Conservation (phyloP, 2,888 invertebrate genomes). For the Ligdia adustata region DNA sequence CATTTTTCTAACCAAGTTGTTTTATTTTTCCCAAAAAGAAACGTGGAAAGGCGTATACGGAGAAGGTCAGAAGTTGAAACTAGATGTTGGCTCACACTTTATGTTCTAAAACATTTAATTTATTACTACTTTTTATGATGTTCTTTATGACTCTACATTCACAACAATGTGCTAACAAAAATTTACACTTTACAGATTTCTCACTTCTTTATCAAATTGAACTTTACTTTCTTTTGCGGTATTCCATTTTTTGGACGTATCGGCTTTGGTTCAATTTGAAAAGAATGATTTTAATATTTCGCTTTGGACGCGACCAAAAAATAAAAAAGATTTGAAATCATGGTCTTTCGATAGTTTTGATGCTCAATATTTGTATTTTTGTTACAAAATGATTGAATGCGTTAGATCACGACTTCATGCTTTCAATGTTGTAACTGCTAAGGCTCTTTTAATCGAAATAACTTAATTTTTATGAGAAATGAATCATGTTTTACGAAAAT, state of each 20-base stretch:
- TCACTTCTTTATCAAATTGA: conserved; percentile 29
- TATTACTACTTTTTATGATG: conserved; percentile 12
- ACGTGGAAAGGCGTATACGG: conserved; percentile 90
- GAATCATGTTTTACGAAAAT: too few species aligned
- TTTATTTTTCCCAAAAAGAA: conserved; percentile 85
- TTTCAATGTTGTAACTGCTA: conserved; percentile 57
- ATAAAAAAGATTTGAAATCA: conserved; percentile 1
- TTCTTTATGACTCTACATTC: conserved; percentile 29
- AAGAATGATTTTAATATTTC: conserved; percentile 24
- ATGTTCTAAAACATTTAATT: conserved; percentile 61
- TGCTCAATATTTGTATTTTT: not conserved
- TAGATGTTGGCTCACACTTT: conserved; percentile 68
- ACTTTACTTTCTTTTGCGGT: conserved; percentile 8
- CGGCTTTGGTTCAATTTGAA: conserved; percentile 30
- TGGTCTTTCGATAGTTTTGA: not conserved
- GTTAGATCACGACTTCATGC: conserved; percentile 44
- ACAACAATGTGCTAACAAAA: conserved; percentile 36
- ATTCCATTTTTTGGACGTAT: too few species aligned
- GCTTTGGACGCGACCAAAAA: conserved; percentile 33
- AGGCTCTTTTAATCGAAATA: too few species aligned
- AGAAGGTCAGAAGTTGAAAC: conserved; percentile 88
- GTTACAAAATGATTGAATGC: conserved; percentile 33
- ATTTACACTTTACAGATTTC: conserved; percentile 45
- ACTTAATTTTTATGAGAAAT: conserved; percentile 9
- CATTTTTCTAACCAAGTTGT: conserved; percentile 37